Evolutionary conservation across 2,888 invertebrate species (phyloP), one percentile per base, ranked within the genome.

Genomic region (Encarsia formosa): DNA sequence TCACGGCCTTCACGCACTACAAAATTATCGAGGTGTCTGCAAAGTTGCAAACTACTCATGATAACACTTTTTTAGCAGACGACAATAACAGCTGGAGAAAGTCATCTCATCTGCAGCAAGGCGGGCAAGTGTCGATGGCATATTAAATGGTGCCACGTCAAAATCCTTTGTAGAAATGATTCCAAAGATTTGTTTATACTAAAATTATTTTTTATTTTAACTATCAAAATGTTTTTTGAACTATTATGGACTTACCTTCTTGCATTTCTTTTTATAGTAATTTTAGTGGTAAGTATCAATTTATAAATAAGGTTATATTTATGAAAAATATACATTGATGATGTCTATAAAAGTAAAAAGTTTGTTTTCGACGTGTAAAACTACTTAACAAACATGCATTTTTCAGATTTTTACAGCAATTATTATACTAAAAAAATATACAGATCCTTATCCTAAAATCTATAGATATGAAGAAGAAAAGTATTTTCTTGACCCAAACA

Each of bases 401-500:
- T 37, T 37, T 19, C 13, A 37, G 37, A 18, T 37, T 18, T 2
- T 37, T 1, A 8, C 35, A 24, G 13, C 35, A 22, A 18, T 42
- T 11, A 51, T 19, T 29, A 18, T 48, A 42, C 15, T 56, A 15
- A 48, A 48, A 15, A 56, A 51, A 40, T 41, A 51, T 22, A 53
- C 53, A 38, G 31, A 53, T 15, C 22, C 50, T 4, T 87, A 84
- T 69, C 88, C 91, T 16, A 66, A 77, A 38, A 77, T 89, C 39
- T 76, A 76, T 58, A 78, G 89, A 40, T 82, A 81, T 66, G 81
- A 87, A 63, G 84, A 86, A 66, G 96, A 96, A 73, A 84, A 86
- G 63, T 81, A 76, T 59, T 95, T 81, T 72, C 70, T 81, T 56
- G 85, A 93, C 76, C 81, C 83, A 1, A 70, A 70, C 49, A 80